Conservation (phyloP, 2,113 vertebrate species). For the Heterochromis multidens region DNA sequence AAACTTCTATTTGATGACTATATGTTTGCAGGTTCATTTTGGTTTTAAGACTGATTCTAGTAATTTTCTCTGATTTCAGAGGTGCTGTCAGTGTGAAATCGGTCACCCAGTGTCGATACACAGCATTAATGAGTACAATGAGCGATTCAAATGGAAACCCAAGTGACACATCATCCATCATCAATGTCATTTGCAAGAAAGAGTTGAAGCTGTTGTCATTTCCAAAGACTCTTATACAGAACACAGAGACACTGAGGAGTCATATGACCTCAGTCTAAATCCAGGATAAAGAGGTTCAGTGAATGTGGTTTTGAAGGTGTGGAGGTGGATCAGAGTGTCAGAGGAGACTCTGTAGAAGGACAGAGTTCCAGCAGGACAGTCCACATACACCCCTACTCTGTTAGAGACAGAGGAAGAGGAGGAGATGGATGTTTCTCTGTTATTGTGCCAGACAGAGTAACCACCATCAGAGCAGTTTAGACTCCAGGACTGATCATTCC, state of each 20-base stretch:
- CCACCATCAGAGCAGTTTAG: neutral
- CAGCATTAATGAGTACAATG: neutral
- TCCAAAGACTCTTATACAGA: neutral
- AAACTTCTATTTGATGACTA: neutral
- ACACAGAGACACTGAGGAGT: neutral
- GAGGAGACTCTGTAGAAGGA: neutral
- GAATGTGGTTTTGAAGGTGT: neutral
- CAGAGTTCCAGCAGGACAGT: neutral
- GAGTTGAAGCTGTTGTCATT: neutral
- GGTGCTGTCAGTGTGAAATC: neutral
- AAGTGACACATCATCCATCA: neutral
- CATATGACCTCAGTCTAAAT: neutral
- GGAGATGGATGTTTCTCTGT: neutral
- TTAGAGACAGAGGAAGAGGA: neutral
- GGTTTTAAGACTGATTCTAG: neutral
- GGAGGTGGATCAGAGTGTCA: neutral
- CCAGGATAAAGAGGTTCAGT: neutral
- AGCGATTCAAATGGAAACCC: neutral
- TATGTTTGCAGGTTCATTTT: neutral
- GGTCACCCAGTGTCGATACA: neutral
- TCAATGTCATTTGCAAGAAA: neutral
- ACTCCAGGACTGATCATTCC: conserved; percentile 6
- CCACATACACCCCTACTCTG: conserved; percentile 8
- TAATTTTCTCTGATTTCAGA: neutral
- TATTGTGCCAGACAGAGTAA: neutral